These are phyloP conservation scores for Aelia acuminata DNA, from an alignment of 2,888 invertebrate species.

Conservation along the genomic window DNA sequence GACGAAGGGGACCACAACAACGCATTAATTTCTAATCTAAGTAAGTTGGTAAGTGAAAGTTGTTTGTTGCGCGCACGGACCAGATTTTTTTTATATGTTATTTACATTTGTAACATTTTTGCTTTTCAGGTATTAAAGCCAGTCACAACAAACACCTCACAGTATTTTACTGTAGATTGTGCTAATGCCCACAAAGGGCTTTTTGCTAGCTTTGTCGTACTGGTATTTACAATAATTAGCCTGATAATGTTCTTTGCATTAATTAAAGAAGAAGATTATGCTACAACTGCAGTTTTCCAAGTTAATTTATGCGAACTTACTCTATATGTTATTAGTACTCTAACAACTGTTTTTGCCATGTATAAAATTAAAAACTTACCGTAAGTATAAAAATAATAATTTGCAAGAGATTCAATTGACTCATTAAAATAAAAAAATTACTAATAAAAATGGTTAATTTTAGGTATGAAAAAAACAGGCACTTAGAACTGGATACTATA, in stretches of 20 bases:
- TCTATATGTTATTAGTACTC: conserved; percentile 79
- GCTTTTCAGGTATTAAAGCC: conserved; percentile 60
- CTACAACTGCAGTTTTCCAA: conserved; percentile 78
- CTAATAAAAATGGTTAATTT: conserved; percentile 13
- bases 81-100: too few relatives aligned
- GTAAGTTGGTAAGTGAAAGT: too few relatives aligned
- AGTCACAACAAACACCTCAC: conserved; percentile 59
- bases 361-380: conserved; percentile 79
- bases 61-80: too few relatives aligned
- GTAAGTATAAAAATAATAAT: conserved; percentile 70
- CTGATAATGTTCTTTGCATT: conserved; percentile 92
- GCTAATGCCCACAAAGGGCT: conserved; percentile 72
- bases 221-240: conserved; percentile 87
- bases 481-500: conserved; percentile 80
- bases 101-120: neutral
- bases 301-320: conserved; percentile 84
- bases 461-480: conserved; percentile 65
- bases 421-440: neutral
- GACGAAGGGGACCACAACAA: too few relatives aligned
- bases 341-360: conserved; percentile 77
- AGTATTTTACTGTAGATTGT: conserved; percentile 77
- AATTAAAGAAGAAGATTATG: conserved; percentile 76
- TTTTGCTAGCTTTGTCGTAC: conserved; percentile 78
- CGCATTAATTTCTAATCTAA: too few relatives aligned
- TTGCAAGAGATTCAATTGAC: neutral